Evolutionary conservation across 2,113 vertebrate genomes (phyloP), one percentile per base, ranked within the genome.

Genomic region (Coptodon bakossiorum): DNA sequence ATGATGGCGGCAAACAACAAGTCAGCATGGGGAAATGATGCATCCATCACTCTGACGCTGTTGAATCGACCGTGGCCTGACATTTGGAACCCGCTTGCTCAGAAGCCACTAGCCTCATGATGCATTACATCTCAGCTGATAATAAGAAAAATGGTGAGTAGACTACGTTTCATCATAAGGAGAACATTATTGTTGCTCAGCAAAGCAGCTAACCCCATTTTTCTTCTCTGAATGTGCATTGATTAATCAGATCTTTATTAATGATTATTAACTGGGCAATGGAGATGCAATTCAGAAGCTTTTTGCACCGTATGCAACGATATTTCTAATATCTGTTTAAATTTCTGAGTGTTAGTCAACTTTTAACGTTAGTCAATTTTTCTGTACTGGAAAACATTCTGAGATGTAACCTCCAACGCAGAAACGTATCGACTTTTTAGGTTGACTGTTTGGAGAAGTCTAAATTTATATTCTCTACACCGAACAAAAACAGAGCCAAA

Each of bases 11-110:
- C 82, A 84, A 92, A 91, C 87, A 87, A 78, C 71, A 82, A 92
- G 92, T 93, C 93, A 93, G 86, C 91, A 87, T 10, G 50, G 73
- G 84, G 86, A 86, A 82, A 89, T 90, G 89, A 95, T 80, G 90
- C 94, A 94, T 91, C 85, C 87, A 90, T 93, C 91, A 89, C 50
- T 80, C 73, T 19, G 66, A 83, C 7, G 85, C 83, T 14, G 81
- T 86, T 80, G 86, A 84, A 86, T 86, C 29, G 87, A 83, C 80
- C 85, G 13, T 80, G 53, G 48, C 66, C 71, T 93, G 93, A 92
- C 93, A 93, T 90, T 90, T 71, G 80, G 57, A 81, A 56, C 45
- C 27, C 83, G 50, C 27, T 29, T 89, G 89, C 54, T 85, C 61
- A 29, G 73, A 84, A 79, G 61, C 61, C 36, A 36, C 68, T 50